Base-by-base conservation (phyloP, 2,888 invertebrate species). In the Athalia circularis region DNA sequence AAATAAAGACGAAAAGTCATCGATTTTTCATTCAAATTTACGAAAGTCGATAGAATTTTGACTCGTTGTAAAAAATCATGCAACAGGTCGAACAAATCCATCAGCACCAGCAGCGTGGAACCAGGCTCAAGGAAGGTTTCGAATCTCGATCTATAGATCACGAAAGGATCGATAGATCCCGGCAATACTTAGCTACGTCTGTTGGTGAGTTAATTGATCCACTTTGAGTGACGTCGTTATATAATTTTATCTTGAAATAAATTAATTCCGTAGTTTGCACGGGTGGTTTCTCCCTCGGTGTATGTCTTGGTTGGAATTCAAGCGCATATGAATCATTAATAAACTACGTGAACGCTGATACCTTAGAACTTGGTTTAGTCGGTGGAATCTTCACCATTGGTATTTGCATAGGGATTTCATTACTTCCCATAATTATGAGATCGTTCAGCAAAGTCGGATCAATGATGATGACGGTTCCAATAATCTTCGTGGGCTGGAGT, bases 241-340 rank as follows among this genome's bases (percentile, higher is more conserved):
- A 29, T 54, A 54, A 54, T 54, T n/a, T 54, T 3, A 4, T 11
- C n/a, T n/a, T n/a, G 54, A 54, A 48, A 68, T 65, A 70, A 45
- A 62, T 4, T 7, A 5, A 62, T 15, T 8, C 84, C 83, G 68
- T 82, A 89, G 89, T 85, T 3, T 89, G 88, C 4, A 82, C 87
- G 15, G 85, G 86, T 52, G 88, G 88, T 45, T 87, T 89, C 54
- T 85, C 84, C 5, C 80, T 88, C 4, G 89, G 89, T 7, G 85
- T 87, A 4, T 85, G 86, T 3, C 82, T 89, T 9, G 89, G 86
- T 7, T 90, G 89, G 89, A 88, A 86, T 81, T 89, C 89, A 5
- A 85, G 84, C 43, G 86, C 85, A 6, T 80, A 81, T 5, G 81
- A 82, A 45, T 82, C 83, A 3, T 65, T 89, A 62, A 85, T 81